Percentiles rank a stretch among this genome's conserved stretches.
These are phyloP conservation scores for Corythoichthys haematopterus DNA, from an alignment of 2,113 vertebrate genomes.

Conservation along the genomic window DNA sequence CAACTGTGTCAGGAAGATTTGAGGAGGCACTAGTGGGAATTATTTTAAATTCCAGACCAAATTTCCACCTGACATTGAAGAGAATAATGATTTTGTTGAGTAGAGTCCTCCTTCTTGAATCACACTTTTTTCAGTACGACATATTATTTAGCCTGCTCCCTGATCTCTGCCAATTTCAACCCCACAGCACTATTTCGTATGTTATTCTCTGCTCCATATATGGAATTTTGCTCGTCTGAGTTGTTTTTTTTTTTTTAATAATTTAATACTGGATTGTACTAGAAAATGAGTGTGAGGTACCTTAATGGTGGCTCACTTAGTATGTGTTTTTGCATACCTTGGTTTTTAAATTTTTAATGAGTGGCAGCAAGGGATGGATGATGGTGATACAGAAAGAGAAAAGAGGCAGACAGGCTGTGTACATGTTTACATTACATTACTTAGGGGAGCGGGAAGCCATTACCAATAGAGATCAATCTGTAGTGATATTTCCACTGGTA, in stretches of 20 bases:
- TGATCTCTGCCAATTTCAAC: not conserved
- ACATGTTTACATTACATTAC: constrained; percentile 51
- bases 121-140: not conserved
- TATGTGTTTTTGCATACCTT: constrained; percentile 46
- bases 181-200: not conserved
- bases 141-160: constrained; percentile 7
- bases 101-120: not conserved
- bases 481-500: constrained; percentile 57
- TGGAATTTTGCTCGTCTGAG: constrained; percentile 1
- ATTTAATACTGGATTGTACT: constrained; percentile 27
- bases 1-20: not conserved
- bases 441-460: constrained; percentile 69
- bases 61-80: not conserved
- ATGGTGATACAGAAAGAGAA: constrained; percentile 37
- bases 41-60: not conserved
- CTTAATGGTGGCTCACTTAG: too few relatives aligned
- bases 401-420: constrained; percentile 23
- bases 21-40: not conserved
- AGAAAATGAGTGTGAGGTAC: constrained; percentile 7
- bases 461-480: constrained; percentile 63
- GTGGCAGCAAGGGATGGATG: constrained; percentile 52
- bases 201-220: not conserved
- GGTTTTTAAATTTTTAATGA: constrained; percentile 61
- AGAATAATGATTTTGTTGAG: constrained; percentile 22
- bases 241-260: not conserved